phyloP scores from a whole-genome alignment of 2,113 vertebrate species.

The Atherinomorus stipes region DNA sequence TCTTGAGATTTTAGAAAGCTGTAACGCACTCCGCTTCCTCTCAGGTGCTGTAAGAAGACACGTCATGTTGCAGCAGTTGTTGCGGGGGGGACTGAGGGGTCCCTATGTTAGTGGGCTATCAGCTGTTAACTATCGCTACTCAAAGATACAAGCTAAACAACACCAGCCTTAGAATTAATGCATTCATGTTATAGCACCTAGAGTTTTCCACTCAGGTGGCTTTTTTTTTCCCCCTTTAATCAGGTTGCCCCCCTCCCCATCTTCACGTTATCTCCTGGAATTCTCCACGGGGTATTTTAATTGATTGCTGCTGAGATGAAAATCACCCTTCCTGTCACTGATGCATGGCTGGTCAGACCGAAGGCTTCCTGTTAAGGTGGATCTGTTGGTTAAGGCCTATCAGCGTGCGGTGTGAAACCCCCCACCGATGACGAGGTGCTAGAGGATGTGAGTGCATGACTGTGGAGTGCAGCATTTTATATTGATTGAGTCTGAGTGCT shows the following conservation, averaged over 20 bases:
- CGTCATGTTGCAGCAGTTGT: slow-evolving; percentile 22
- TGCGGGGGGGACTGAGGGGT: slow-evolving; percentile 28
- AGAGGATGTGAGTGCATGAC: slow-evolving; percentile 27
- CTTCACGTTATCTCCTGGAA: slow-evolving; percentile 35
- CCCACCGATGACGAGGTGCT: slow-evolving; percentile 14
- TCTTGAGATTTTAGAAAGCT: slow-evolving; percentile 52
- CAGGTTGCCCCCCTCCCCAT: neutral
- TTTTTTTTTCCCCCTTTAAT: slow-evolving; percentile 68
- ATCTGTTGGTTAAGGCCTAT: slow-evolving; percentile 41
- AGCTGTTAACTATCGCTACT: slow-evolving; percentile 33
- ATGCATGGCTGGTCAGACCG: slow-evolving; percentile 49
- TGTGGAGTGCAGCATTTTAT: slow-evolving; percentile 54
- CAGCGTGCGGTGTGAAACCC: slow-evolving; percentile 13
- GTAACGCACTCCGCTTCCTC: slow-evolving; percentile 37
- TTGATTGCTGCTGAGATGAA: slow-evolving; percentile 61
- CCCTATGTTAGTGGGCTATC: slow-evolving; percentile 33
- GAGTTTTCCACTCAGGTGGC: slow-evolving; percentile 14
- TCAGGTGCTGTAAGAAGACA: slow-evolving; percentile 51
- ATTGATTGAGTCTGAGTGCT: slow-evolving; percentile 69
- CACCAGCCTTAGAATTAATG: slow-evolving; percentile 47
- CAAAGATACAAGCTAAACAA: slow-evolving; percentile 45
- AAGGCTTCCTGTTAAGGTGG: slow-evolving; percentile 41
- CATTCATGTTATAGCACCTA: slow-evolving; percentile 42
- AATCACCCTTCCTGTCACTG: slow-evolving; percentile 53
- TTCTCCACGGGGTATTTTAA: slow-evolving; percentile 59